A percentile compares a stretch with the other conserved stretches of the same genome.
These are phyloP conservation scores for Enoplosus armatus DNA, from an alignment of 2,797 vertebrate genomes.

Conservation along the genomic window DNA sequence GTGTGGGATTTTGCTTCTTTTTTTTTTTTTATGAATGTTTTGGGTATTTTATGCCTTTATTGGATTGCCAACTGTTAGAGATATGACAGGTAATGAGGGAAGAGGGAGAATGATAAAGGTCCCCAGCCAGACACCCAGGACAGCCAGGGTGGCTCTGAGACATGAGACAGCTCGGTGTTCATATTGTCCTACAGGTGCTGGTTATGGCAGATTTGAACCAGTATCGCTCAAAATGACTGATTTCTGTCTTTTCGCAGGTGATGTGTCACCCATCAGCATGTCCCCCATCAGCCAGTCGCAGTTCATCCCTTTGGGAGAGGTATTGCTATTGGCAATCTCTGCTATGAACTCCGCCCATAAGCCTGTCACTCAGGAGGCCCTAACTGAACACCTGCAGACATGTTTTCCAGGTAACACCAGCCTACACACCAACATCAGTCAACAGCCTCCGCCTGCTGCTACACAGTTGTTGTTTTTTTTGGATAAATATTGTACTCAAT, in stretches of 20 bases:
- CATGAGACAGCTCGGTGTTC: background rate
- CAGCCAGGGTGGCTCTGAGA: background rate
- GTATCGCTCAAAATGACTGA: slow-evolving; percentile 3
- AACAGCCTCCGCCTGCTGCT: background rate
- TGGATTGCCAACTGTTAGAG: background rate
- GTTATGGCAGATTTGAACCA: background rate
- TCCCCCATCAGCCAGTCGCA: slow-evolving; percentile 99
- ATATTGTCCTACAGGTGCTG: background rate
- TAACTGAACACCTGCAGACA: slow-evolving; percentile 96
- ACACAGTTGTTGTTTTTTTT: background rate
- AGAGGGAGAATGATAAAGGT: background rate
- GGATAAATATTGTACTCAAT: background rate
- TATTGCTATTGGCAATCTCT: slow-evolving; percentile 98
- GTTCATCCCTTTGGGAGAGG: slow-evolving; percentile 98
- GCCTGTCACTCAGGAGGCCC: slow-evolving; percentile 97
- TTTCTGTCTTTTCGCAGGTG: slow-evolving; percentile 89
- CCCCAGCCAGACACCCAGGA: background rate
- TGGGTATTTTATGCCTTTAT: background rate
- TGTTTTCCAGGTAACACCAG: slow-evolving; percentile 95
- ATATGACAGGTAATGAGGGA: background rate
- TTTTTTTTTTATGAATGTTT: background rate
- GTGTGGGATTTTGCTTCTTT: background rate
- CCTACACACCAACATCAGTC: background rate
- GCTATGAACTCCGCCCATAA: slow-evolving; percentile 98
- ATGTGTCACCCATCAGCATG: slow-evolving; percentile 99